These are phyloP conservation scores for Colletes collaris DNA, from an alignment of 2,888 invertebrate species.

Conservation along the genomic window DNA sequence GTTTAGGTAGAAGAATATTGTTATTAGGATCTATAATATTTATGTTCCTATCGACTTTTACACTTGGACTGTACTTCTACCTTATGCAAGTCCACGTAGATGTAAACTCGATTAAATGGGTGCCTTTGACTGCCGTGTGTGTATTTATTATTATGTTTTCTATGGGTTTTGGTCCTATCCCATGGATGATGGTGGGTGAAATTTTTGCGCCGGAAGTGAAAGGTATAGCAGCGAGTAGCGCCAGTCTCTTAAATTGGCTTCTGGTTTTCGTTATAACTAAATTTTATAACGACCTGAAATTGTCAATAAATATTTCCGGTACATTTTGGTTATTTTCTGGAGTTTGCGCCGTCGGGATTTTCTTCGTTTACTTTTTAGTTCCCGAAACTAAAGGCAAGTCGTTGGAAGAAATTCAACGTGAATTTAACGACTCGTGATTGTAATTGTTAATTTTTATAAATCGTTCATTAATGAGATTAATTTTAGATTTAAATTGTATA, in stretches of 20 bases:
- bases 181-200: constrained; percentile 94
- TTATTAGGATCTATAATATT: constrained; percentile 88
- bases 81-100: constrained; percentile 68
- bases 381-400: constrained; percentile 85
- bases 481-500: constrained; percentile 2
- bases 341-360: constrained; percentile 86
- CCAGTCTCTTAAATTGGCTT: constrained; percentile 92
- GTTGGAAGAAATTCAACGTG: constrained; percentile 83
- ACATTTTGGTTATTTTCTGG: constrained; percentile 91
- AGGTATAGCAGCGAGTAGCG: constrained; percentile 90
- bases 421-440: constrained; percentile 68
- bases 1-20: constrained; percentile 90
- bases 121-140: constrained; percentile 90
- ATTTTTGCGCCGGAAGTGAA: constrained; percentile 92
- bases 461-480: background rate
- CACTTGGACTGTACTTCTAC: constrained; percentile 90
- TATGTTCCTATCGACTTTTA: constrained; percentile 88
- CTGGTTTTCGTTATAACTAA: constrained; percentile 92
- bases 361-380: constrained; percentile 88
- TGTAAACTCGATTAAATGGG: constrained; percentile 87
- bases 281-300: constrained; percentile 86
- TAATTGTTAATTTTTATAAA: background rate
- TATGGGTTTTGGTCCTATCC: constrained; percentile 93
- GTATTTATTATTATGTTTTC: constrained; percentile 92
- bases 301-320: constrained; percentile 80